phyloP scores from a whole-genome alignment of 2,113 vertebrate genomes.

The Anoura caudifer region DNA sequence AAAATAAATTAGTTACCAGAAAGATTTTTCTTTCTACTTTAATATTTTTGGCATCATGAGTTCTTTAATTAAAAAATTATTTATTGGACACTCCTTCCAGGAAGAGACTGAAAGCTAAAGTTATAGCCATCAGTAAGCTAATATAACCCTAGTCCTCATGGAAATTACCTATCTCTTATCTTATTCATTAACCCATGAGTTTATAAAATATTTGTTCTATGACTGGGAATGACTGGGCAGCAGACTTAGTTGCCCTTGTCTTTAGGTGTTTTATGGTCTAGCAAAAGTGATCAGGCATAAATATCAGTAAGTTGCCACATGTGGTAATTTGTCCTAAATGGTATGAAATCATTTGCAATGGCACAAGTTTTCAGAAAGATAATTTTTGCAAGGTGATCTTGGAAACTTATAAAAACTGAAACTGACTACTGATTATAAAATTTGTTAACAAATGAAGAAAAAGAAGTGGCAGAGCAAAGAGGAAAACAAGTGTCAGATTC shows the following conservation, averaged over 20 bases:
- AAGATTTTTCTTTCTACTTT: background rate
- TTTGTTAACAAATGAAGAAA: background rate
- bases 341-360: background rate
- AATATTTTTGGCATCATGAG: background rate
- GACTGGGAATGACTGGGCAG: background rate
- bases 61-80: background rate
- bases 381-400: background rate
- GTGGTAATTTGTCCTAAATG: background rate
- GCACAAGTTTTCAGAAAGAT: background rate
- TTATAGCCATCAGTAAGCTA: background rate
- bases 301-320: background rate
- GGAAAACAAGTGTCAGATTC: background rate
- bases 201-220: background rate
- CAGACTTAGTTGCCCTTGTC: background rate
- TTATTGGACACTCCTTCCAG: background rate
- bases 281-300: background rate
- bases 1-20: background rate
- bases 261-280: background rate
- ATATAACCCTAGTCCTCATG: background rate
- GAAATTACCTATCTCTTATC: background rate
- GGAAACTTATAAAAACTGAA: background rate
- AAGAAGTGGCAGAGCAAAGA: background rate
- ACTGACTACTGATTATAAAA: background rate
- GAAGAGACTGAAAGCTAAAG: background rate
- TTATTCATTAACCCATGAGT: background rate